A percentile compares a stretch with the other conserved stretches of the same genome.
Conservation (phyloP, 1,140 invertebrate species). For the Drosophila azteca region DNA sequence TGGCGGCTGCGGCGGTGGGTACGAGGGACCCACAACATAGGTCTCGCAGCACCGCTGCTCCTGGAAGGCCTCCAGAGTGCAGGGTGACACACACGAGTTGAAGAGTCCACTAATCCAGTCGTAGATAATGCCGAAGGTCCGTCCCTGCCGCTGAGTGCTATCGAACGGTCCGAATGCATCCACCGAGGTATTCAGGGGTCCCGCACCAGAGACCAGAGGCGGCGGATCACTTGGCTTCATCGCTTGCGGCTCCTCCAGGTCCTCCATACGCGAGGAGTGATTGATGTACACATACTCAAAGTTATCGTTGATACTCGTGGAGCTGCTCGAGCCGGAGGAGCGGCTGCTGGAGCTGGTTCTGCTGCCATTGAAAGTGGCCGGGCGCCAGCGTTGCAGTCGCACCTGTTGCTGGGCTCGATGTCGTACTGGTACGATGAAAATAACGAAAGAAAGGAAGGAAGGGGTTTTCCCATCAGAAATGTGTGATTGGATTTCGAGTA, state of each 20-base stretch:
- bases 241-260: conserved; percentile 17
- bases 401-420: conserved; percentile 58
- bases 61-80: conserved; percentile 69
- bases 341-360: not conserved
- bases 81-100: conserved; percentile 62
- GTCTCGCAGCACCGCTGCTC: conserved; percentile 70
- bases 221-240: not conserved
- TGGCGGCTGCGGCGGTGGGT: conserved; percentile 16
- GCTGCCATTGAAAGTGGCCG: conserved; percentile 6
- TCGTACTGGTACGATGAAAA: conserved; percentile 24
- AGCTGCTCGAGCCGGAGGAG: not conserved
- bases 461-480: not conserved
- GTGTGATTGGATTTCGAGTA: not conserved
- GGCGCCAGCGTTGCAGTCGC: conserved; percentile 45
- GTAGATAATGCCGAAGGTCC: conserved; percentile 63
- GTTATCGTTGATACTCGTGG: conserved; percentile 31
- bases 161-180: conserved; percentile 65
- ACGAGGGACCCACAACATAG: conserved; percentile 33
- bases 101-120: conserved; percentile 65
- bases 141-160: conserved; percentile 57
- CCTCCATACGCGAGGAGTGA: conserved; percentile 51
- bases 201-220: not conserved
- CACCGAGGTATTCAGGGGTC: conserved; percentile 41
- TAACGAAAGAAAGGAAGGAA: not conserved
- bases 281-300: conserved; percentile 54